A percentile compares a stretch with the other conserved stretches of the same genome.
Evolutionary conservation across 2,113 vertebrate species (phyloP).

Genomic region (Ivindomyrus marchei): DNA sequence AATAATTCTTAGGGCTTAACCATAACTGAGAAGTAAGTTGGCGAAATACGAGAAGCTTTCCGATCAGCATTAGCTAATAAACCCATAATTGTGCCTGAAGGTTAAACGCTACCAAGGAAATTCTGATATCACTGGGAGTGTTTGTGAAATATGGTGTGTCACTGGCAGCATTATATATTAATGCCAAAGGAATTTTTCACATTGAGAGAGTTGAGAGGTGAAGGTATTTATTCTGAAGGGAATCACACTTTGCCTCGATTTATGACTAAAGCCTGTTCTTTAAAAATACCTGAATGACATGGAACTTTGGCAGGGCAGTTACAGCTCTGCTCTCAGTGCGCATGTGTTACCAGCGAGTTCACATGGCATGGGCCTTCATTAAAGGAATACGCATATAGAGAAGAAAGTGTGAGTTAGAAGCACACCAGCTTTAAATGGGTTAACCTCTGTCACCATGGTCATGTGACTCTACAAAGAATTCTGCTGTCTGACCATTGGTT

Average conservation of each 20-base stretch:
- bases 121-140: background rate
- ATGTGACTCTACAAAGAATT: background rate
- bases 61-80: background rate
- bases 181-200: background rate
- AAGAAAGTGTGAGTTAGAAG: background rate
- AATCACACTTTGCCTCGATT: background rate
- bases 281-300: background rate
- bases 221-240: background rate
- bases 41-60: slow-evolving; percentile 9
- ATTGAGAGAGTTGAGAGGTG: background rate
- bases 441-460: background rate
- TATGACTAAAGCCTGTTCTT: background rate
- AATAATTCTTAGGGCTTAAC: background rate
- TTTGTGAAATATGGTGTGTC: background rate
- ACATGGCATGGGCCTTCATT: background rate
- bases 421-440: background rate
- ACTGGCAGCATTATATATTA: slow-evolving; percentile 12
- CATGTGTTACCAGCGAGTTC: background rate
- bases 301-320: background rate
- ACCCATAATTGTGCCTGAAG: slow-evolving; percentile 4
- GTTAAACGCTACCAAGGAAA: slow-evolving; percentile 13
- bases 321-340: background rate
- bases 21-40: background rate
- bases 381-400: background rate
- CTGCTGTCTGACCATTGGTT: background rate